Evolutionary conservation across 2,113 vertebrate species (phyloP).

Genomic region (Prunella fulvescens): DNA sequence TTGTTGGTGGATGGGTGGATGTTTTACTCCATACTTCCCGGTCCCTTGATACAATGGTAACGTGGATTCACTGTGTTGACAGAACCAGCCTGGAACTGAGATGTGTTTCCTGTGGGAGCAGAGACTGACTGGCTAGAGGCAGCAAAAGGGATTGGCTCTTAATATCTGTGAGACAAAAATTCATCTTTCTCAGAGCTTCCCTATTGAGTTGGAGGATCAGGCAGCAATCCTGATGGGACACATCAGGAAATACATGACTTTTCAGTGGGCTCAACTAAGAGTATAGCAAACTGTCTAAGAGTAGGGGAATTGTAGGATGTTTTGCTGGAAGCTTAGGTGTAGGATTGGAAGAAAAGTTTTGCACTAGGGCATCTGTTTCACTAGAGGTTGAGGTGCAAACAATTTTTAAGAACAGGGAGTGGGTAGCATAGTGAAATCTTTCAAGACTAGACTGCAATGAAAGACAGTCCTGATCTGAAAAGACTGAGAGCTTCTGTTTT

Average conservation of each 20-base stretch:
- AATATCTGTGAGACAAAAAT: background rate
- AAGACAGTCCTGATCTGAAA: background rate
- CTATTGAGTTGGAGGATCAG: background rate
- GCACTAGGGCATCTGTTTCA: background rate
- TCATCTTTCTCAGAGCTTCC: background rate
- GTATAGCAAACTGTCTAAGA: background rate
- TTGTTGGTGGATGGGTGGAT: background rate
- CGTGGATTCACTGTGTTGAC: accelerated
- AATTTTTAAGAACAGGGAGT: background rate
- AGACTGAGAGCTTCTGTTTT: background rate
- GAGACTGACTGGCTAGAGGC: background rate
- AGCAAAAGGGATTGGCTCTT: background rate
- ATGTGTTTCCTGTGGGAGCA: background rate
- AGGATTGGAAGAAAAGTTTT: background rate
- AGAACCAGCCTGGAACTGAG: background rate
- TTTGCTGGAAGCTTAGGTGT: background rate
- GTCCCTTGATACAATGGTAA: background rate
- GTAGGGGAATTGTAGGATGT: background rate
- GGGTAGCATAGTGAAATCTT: background rate
- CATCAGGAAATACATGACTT: background rate
- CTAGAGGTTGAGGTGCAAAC: background rate
- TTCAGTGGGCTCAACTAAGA: background rate
- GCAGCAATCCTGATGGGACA: background rate
- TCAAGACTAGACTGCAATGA: background rate
- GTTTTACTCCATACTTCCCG: background rate